Evolutionary conservation across 1,140 invertebrate species (phyloP), one percentile per base, ranked within the genome.

Genomic region (Musca domestica): DNA sequence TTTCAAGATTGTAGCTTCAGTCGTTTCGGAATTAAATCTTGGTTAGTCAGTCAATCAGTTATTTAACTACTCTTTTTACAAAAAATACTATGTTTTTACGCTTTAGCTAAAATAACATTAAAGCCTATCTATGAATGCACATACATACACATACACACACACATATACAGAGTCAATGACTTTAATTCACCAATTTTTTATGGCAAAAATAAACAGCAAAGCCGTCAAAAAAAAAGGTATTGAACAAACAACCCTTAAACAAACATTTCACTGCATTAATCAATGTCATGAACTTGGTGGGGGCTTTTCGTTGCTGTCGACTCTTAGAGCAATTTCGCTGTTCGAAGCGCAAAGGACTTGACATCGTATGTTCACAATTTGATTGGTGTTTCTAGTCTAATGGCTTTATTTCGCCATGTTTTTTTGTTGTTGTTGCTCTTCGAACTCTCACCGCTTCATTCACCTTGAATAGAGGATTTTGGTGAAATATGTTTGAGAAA

Each of bases 401-500:
- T 41, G 34, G 34, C 34, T 41, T 41, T 41, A 41, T 41, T 41
- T 61, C n/a, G 15, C 14, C 25, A 1, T 58, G 22, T 23, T 30
- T 58, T n/a, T 30, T 17, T 30, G 10, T 30, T 19, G n/a, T n/a
- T n/a, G n/a, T n/a, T 61, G 56, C 17, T 15, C 27, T 34, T 61
- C 17, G 2, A 34, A 30, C 19, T 23, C 17, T 34, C 34, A 17
- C 27, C 56, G 20, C 27, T 34, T 41, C 34, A 41, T 41, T 41
- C 34, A 41, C 34, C 34, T 41, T 41, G 34, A 41, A 41, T 41
- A 12, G n/a, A n/a, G 34, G 34, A 10, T 34, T 61, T 61, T 41
- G n/a, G 15, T 27, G 27, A 61, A 61, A 61, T 61, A 61, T 61
- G 30, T 58, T 61, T 61, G 56, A 61, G 27, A 61, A 27, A 41